phyloP scores from a whole-genome alignment of 2,797 vertebrate genomes.

The Simalia tracyae region DNA sequence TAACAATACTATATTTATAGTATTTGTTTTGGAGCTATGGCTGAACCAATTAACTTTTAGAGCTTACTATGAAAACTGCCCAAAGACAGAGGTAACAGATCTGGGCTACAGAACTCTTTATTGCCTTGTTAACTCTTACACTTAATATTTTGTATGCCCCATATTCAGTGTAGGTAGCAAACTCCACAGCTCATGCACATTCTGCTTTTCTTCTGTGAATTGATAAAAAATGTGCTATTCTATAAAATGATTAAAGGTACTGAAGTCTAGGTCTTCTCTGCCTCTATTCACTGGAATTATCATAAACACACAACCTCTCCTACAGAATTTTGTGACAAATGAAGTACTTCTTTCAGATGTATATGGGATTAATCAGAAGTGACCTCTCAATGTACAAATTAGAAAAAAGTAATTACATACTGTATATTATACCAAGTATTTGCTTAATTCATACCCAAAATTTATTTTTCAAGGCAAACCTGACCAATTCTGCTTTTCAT shows the following conservation, averaged over 20 bases:
- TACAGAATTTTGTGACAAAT: background rate
- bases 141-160: no score
- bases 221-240: background rate
- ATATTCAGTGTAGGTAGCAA: no score
- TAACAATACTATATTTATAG: background rate
- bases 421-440: background rate
- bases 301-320: background rate
- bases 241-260: background rate
- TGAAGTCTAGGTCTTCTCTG: background rate
- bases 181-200: no score
- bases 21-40: no score
- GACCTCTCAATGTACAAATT: no score
- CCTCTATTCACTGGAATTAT: background rate
- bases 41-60: no score
- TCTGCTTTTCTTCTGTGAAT: no score
- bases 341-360: background rate
- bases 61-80: no score
- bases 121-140: no score
- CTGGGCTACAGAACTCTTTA: no score
- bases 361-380: background rate
- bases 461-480: constrained; percentile 21
- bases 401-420: no score
- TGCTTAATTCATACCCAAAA: background rate
- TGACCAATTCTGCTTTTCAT: constrained; percentile 28
- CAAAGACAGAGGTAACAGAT: no score